Conservation (phyloP, 2,888 invertebrate species). For the Cheilosia impressa region DNA sequence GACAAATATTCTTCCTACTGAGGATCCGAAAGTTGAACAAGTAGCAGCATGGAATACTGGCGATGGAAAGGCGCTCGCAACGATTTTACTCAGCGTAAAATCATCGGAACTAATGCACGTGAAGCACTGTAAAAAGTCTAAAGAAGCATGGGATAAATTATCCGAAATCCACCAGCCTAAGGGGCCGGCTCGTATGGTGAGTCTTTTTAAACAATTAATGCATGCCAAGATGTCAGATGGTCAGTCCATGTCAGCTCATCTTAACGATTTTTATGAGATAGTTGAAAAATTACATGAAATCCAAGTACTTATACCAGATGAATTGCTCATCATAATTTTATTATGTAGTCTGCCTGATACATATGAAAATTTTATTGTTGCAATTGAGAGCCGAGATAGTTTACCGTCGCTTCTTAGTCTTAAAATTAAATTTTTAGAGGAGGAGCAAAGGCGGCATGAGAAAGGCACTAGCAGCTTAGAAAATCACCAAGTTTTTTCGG, state of each 20-base stretch:
- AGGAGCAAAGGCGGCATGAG: neutral
- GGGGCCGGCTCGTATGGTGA: too few relatives aligned
- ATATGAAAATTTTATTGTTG: conserved; percentile 79
- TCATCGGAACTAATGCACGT: conserved; percentile 78
- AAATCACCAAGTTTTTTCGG: conserved; percentile 17
- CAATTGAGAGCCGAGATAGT: conserved; percentile 47
- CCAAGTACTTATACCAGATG: conserved; percentile 39
- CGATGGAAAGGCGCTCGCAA: conserved; percentile 45
- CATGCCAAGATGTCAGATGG: too few relatives aligned
- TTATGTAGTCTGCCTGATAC: conserved; percentile 37
- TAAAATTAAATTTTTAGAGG: conserved; percentile 33
- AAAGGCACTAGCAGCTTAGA: neutral
- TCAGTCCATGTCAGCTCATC: neutral
- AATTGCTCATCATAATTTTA: conserved; percentile 38
- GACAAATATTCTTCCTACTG: conserved; percentile 3
- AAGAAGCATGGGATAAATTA: conserved; percentile 80
- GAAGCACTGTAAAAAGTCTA: conserved; percentile 77
- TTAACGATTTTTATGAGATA: too few relatives aligned
- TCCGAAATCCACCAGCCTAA: conserved; percentile 78
- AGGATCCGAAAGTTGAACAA: conserved; percentile 31
- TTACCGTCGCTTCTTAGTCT: conserved; percentile 55
- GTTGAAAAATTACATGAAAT: conserved; percentile 63
- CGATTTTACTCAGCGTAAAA: conserved; percentile 28
- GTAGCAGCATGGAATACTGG: conserved; percentile 14
- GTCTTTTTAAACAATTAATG: too few relatives aligned